Percentiles rank a stretch among this genome's conserved stretches.
Evolutionary conservation across 2,888 invertebrate species (phyloP).

Genomic region (Cordilura impudica): DNA sequence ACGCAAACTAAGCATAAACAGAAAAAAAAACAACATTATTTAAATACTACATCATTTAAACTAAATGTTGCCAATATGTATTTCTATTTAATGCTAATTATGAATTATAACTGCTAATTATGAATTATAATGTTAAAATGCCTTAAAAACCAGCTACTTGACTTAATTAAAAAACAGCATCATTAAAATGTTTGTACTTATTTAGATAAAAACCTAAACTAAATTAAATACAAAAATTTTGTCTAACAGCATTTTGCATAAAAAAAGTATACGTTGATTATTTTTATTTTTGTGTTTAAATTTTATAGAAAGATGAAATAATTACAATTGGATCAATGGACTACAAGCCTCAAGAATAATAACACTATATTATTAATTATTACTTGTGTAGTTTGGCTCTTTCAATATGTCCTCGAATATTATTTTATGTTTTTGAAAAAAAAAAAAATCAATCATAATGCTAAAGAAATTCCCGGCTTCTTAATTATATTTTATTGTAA

Average conservation of each 20-base stretch:
- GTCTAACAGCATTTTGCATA: conserved; percentile 70
- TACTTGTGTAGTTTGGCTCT: no score
- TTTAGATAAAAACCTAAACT: conserved; percentile 57
- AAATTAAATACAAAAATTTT: conserved; percentile 62
- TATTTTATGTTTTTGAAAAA: no score
- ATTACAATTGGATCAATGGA: neutral
- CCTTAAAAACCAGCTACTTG: conserved; percentile 31
- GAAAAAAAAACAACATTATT: neutral
- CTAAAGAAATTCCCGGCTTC: no score
- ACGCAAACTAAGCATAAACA: neutral
- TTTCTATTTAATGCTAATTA: conserved; percentile 16
- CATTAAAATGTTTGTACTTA: conserved; percentile 30
- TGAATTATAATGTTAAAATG: conserved; percentile 28
- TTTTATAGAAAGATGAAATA: neutral
- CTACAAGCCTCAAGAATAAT: no score
- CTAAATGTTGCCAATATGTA: conserved; percentile 1
- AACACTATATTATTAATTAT: no score
- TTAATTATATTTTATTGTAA: no score
- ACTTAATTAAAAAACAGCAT: conserved; percentile 27
- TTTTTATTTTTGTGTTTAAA: conserved; percentile 40
- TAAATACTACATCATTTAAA: neutral
- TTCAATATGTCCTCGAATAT: no score
- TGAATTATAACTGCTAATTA: conserved; percentile 23
- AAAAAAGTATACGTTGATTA: conserved; percentile 41
- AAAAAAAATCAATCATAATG: no score